Conservation (phyloP, 2,888 invertebrate genomes). For the Catocala fraxini region DNA sequence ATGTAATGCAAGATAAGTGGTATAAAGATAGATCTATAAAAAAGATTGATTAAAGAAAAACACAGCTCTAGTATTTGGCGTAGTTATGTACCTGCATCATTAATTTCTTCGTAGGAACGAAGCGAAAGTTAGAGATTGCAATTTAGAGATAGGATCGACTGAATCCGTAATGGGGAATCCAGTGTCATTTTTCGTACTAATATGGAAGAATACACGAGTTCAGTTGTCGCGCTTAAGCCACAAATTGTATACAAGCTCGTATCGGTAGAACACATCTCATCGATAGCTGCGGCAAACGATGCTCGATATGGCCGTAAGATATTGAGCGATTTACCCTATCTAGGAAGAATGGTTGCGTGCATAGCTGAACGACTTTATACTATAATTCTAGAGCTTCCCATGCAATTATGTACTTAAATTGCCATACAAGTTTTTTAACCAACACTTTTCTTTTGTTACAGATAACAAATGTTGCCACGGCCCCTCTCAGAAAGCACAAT, state of each 20-base stretch:
- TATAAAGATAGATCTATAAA: slow-evolving; percentile 20
- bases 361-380: slow-evolving; percentile 60
- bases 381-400: slow-evolving; percentile 67
- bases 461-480: slow-evolving; percentile 83
- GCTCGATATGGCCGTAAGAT: slow-evolving; percentile 57
- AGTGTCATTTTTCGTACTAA: slow-evolving; percentile 35
- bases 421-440: slow-evolving; percentile 67
- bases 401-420: slow-evolving; percentile 66
- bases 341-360: slow-evolving; percentile 64
- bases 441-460: slow-evolving; percentile 80
- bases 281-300: slow-evolving; percentile 52
- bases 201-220: slow-evolving; percentile 48
- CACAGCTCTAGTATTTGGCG: neutral
- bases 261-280: slow-evolving; percentile 54
- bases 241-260: slow-evolving; percentile 51
- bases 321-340: slow-evolving; percentile 58
- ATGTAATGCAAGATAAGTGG: slow-evolving; percentile 28
- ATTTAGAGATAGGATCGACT: slow-evolving; percentile 46
- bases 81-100: neutral
- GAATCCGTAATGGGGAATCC: slow-evolving; percentile 38
- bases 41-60: neutral
- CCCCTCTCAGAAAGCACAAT: slow-evolving; percentile 74
- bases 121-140: slow-evolving; percentile 24
- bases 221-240: slow-evolving; percentile 48
- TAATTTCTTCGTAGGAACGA: slow-evolving; percentile 5